Base-by-base conservation (phyloP, 2,888 invertebrate species). In the Loripinus fragilis region DNA sequence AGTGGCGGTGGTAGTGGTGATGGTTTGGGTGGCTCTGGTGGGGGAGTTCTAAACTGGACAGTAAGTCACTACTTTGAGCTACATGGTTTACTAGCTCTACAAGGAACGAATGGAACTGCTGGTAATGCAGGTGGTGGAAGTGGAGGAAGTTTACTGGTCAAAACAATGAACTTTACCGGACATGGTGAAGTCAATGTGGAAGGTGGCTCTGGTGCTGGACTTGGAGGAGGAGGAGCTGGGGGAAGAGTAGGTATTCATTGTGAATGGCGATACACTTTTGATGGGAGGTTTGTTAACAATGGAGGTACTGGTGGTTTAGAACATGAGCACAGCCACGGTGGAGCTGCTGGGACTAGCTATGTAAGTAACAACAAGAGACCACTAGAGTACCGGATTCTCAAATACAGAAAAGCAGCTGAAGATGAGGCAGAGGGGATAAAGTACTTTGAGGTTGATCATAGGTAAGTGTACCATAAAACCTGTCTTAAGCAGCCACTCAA, bases 1-100 rank as follows among this genome's bases (percentile, higher is more conserved):
- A 89, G 89, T 79, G 90, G 90, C 15, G 90, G 90, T 41, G 89
- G 89, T 20, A 88, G 87, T 78, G 89, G 89, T 28, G 65, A 48
- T 30, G 88, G 88, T 45, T 67, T 67, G 10, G 90, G 90, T 48
- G 90, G 90, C 2, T 55, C 64, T 25, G 90, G 90, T 3, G 90
- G 90, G 25, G 90, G 90, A n/a, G 65, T 80, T 2, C 81, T 90
- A 23, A 76, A 79, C 65, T 89, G 89, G 90, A 80, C 80, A n/a
- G 77, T 85, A 23, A 86, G 89, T 45, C 88, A 87, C 48, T 82
- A 81, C 71, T 84, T 90, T 28, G 89, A 89, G 72, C 81, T 90
- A n/a, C 85, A 89, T 78, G 90, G 90, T 15, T 67, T 86, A 28
- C 76, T 90, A 12, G 84, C 88, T 25, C 30, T 87, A 10, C 86